phyloP scores from a whole-genome alignment of 1,140 invertebrate genomes.

The Neomicropteryx cornuta region DNA sequence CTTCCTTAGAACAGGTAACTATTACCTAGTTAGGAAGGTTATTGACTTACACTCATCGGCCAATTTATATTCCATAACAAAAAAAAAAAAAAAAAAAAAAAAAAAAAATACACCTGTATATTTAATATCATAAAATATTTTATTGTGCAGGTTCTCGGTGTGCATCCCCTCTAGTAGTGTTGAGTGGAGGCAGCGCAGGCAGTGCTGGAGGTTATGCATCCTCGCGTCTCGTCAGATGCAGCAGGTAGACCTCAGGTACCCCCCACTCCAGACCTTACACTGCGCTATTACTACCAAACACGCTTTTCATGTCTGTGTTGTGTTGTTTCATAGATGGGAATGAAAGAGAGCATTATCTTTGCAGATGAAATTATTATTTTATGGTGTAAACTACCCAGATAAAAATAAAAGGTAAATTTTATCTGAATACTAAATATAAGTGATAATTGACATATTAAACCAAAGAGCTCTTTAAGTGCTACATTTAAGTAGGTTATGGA shows the following conservation, averaged over 20 bases:
- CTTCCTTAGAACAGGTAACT: too few relatives aligned
- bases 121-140: not conserved
- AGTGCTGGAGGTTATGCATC: constrained; percentile 26
- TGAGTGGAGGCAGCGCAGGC: constrained; percentile 28
- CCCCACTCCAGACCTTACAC: constrained; percentile 23
- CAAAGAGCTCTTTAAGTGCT: too few relatives aligned
- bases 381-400: constrained; percentile 5
- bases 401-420: not conserved
- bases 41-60: not conserved
- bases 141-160: not conserved
- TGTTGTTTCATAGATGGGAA: not conserved
- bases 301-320: constrained; percentile 14
- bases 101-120: not conserved
- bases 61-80: not conserved
- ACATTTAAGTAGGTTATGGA: too few relatives aligned
- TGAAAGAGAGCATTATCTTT: not conserved
- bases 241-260: constrained; percentile 43
- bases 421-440: not conserved
- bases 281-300: constrained; percentile 15
- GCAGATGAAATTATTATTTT: constrained; percentile 8
- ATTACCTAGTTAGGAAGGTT: too few relatives aligned
- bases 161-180: constrained; percentile 25
- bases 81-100: not conserved
- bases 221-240: constrained; percentile 32
- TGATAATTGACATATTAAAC: too few relatives aligned